A percentile compares a stretch with the other conserved stretches of the same genome.
Evolutionary conservation across 2,113 vertebrate genomes (phyloP).

Genomic region (Enhydra lutris): DNA sequence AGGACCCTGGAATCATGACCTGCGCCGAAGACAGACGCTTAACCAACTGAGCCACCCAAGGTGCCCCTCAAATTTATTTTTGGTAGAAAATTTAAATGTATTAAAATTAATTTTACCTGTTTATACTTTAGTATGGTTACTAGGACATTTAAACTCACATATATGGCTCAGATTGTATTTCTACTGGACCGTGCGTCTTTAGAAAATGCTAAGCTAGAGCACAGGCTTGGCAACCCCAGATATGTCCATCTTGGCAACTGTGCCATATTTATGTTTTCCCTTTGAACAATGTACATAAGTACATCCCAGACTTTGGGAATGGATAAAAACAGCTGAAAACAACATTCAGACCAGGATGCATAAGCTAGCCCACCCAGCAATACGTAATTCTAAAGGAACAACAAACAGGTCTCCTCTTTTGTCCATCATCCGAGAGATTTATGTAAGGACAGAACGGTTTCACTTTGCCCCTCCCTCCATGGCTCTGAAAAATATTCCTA

Average conservation of each 20-base stretch:
- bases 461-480: neutral
- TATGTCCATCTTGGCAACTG: neutral
- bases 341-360: neutral
- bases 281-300: neutral
- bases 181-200: neutral
- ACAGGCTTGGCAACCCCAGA: neutral
- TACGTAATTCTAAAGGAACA: neutral
- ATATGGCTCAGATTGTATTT: neutral
- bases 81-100: neutral
- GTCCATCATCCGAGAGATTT: neutral
- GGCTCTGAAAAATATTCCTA: neutral
- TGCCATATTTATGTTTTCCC: neutral
- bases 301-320: neutral
- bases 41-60: no score
- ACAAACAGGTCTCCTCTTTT: neutral
- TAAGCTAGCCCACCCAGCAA: neutral
- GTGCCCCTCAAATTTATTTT: neutral
- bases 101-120: neutral
- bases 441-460: neutral
- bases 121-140: neutral
- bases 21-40: no score
- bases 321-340: neutral
- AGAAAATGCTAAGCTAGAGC: neutral
- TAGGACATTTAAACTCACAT: slow-evolving; percentile 3
- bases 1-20: no score